phyloP scores from a whole-genome alignment of 2,113 vertebrate genomes.

The Bos javanicus region DNA sequence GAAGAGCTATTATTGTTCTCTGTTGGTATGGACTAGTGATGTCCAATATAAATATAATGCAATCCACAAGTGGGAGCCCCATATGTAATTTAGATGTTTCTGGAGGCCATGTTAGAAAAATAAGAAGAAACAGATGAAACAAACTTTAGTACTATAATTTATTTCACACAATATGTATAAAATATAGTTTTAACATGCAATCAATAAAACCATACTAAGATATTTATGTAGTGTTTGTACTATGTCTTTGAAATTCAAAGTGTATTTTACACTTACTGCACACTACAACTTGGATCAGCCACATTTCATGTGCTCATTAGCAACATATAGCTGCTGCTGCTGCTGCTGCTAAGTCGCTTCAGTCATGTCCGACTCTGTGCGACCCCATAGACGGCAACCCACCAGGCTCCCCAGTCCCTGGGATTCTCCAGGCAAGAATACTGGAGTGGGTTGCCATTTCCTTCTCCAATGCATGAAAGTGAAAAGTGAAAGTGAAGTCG shows the following conservation, averaged over 20 bases:
- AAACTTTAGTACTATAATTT: not conserved
- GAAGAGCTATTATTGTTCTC: not conserved
- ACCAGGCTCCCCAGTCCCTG: too few species aligned
- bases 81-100: not conserved
- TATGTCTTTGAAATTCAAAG: not conserved
- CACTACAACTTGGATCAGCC: not conserved
- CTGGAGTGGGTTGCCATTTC: too few species aligned
- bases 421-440: too few species aligned
- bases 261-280: not conserved
- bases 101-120: not conserved
- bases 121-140: not conserved
- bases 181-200: not conserved
- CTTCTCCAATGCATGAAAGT: too few species aligned
- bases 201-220: not conserved
- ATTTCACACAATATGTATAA: not conserved
- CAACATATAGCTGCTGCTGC: not conserved
- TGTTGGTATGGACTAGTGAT: not conserved
- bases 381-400: too few species aligned
- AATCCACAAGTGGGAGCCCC: not conserved
- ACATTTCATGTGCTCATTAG: not conserved
- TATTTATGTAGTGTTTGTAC: not conserved
- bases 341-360: too few species aligned
- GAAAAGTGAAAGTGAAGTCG: too few species aligned
- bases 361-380: too few species aligned
- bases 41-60: not conserved